Conservation (phyloP, 1,140 invertebrate genomes). For the Neomicropteryx cornuta region DNA sequence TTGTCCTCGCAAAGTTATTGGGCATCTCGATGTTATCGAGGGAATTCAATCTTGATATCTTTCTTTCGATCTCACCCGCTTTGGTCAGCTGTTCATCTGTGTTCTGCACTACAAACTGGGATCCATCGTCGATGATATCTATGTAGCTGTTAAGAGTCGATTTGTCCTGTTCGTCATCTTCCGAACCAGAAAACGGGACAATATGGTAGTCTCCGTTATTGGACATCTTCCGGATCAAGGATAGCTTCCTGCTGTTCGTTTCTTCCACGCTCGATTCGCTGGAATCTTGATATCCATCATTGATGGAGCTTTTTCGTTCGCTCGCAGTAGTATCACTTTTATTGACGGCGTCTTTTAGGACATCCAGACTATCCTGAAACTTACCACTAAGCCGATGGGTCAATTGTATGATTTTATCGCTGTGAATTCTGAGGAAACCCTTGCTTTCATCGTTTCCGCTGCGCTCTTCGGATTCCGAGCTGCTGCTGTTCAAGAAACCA, state of each 20-base stretch:
- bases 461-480: slow-evolving; percentile 19
- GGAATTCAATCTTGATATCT: no score
- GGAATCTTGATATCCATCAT: not conserved
- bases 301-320: not conserved
- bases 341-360: slow-evolving; percentile 21
- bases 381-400: slow-evolving; percentile 24
- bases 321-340: slow-evolving; percentile 18
- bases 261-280: slow-evolving; percentile 18
- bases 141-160: slow-evolving; percentile 24
- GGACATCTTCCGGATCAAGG: slow-evolving; percentile 11
- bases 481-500: no score
- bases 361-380: slow-evolving; percentile 24
- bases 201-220: slow-evolving; percentile 15
- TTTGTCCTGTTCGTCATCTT: slow-evolving; percentile 16
- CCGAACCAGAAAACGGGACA: slow-evolving; percentile 22
- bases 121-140: slow-evolving; percentile 35
- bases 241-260: slow-evolving; percentile 17
- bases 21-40: no score
- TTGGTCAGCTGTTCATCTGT: no score
- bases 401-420: slow-evolving; percentile 27
- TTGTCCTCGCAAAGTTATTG: no score
- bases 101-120: no score
- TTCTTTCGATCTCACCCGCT: no score
- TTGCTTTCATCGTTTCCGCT: slow-evolving; percentile 15
- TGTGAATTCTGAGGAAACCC: slow-evolving; percentile 21